phyloP scores from a whole-genome alignment of 2,113 vertebrate species.

The Dryoscopus gambensis region DNA sequence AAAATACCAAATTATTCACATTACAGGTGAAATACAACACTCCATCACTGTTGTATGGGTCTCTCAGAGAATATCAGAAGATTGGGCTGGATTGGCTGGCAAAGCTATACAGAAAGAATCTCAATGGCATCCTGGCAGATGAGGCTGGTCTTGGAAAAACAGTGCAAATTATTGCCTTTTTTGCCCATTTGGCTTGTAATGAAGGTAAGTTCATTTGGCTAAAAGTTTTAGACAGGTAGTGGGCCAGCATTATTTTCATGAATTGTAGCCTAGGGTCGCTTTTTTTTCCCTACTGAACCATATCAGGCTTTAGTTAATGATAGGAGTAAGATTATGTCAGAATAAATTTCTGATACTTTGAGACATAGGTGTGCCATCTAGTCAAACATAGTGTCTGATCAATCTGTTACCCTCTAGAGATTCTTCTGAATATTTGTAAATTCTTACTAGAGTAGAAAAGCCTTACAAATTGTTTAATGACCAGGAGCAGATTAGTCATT shows the following conservation, averaged over 20 bases:
- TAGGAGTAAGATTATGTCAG: not conserved
- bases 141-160: slow-evolving; percentile 89
- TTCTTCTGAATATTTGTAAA: not conserved
- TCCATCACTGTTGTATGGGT: slow-evolving; percentile 82
- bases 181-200: slow-evolving; percentile 87
- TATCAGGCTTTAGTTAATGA: not conserved
- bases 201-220: slow-evolving; percentile 73
- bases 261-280: not conserved
- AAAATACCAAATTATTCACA: not conserved
- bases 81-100: slow-evolving; percentile 89
- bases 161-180: slow-evolving; percentile 89
- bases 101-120: slow-evolving; percentile 84
- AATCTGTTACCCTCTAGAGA: not conserved
- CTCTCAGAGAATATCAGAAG: slow-evolving; percentile 88
- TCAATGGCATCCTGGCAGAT: slow-evolving; percentile 90
- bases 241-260: not conserved
- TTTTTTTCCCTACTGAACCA: not conserved
- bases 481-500: not conserved
- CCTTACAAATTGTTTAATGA: not conserved
- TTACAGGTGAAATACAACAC: slow-evolving; percentile 74
- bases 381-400: not conserved
- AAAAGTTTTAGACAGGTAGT: not conserved
- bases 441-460: not conserved
- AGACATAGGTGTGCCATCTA: not conserved
- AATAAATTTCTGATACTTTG: not conserved